Conservation (phyloP, 2,797 vertebrate genomes). For the Iguana delicatissima region DNA sequence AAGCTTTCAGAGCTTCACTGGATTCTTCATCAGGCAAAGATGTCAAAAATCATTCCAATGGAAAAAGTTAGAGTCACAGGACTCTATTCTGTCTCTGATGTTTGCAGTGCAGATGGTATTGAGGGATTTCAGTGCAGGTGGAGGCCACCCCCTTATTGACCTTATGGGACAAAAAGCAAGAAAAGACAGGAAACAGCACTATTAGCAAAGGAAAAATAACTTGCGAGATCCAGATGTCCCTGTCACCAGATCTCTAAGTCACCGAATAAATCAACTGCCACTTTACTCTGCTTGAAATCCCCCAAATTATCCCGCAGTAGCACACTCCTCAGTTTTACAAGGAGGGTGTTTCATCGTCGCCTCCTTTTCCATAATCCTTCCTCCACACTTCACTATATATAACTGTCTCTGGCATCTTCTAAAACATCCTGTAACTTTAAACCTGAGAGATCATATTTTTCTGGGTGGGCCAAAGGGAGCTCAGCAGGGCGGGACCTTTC, state of each 20-base stretch:
- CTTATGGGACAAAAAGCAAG: too few relatives aligned
- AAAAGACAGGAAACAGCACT: too few relatives aligned
- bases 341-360: slow-evolving; percentile 36
- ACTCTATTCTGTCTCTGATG: too few relatives aligned
- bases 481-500: slow-evolving; percentile 75
- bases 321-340: slow-evolving; percentile 7
- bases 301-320: neutral
- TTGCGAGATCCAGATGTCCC: too few relatives aligned
- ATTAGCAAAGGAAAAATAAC: too few relatives aligned
- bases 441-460: slow-evolving; percentile 78
- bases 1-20: too few relatives aligned
- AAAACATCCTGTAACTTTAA: slow-evolving; percentile 81
- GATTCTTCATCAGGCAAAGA: too few relatives aligned
- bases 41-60: too few relatives aligned
- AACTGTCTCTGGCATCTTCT: slow-evolving; percentile 45
- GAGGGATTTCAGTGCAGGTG: too few relatives aligned
- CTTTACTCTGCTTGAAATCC: slow-evolving; percentile 40
- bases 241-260: neutral
- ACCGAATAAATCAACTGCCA: neutral
- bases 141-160: too few relatives aligned
- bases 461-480: slow-evolving; percentile 74
- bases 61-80: too few relatives aligned
- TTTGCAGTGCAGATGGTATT: too few relatives aligned
- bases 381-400: slow-evolving; percentile 57
- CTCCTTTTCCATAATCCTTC: slow-evolving; percentile 18